Evolutionary conservation across 2,888 invertebrate genomes (phyloP).

Genomic region (Tetranychus piercei): DNA sequence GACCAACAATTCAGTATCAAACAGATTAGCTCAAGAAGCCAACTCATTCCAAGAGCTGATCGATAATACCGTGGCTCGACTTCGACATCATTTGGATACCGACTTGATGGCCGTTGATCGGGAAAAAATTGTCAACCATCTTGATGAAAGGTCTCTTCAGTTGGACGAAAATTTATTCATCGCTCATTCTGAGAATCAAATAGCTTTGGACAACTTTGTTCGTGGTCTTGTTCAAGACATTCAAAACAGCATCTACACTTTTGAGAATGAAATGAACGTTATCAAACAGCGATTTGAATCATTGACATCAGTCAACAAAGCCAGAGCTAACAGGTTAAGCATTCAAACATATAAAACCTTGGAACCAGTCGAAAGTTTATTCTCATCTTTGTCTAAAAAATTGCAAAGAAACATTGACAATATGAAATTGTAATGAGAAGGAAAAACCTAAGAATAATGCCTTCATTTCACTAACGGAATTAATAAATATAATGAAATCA

Average conservation of each 20-base stretch:
- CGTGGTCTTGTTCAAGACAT: background rate
- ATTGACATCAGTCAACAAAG: background rate
- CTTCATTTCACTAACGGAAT: no score
- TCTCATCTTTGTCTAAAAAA: background rate
- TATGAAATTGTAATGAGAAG: no score
- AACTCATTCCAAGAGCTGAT: background rate
- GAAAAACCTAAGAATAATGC: no score
- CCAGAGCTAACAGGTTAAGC: background rate
- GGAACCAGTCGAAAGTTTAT: background rate
- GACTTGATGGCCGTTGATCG: background rate
- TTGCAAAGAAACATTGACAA: background rate
- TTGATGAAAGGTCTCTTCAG: background rate
- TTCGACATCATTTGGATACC: background rate
- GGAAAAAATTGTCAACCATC: background rate
- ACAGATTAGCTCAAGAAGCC: background rate
- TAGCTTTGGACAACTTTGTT: background rate
- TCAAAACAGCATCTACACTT: background rate
- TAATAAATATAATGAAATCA: no score
- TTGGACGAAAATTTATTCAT: background rate
- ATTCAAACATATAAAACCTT: background rate
- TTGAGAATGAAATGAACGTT: background rate
- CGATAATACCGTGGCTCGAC: background rate
- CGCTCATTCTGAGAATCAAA: background rate
- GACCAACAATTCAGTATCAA: background rate
- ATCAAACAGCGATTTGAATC: background rate